These are phyloP conservation scores for Dipodomys ordii DNA, from an alignment of 2,113 vertebrate species.

Conservation along the genomic window DNA sequence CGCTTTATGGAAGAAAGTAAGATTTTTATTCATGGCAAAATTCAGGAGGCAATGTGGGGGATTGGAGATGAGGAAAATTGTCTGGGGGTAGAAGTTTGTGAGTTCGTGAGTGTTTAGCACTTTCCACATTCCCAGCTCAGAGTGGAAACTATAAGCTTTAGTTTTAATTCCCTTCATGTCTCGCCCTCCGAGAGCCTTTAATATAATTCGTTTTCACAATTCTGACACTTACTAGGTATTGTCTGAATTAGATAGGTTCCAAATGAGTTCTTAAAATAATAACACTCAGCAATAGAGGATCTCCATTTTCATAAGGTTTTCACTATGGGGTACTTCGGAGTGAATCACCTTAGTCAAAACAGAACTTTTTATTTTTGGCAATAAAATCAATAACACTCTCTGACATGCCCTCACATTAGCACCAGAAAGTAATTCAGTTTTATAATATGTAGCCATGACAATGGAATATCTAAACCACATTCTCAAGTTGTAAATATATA, in stretches of 20 bases:
- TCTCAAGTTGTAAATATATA: slow-evolving; percentile 66
- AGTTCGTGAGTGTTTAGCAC: neutral
- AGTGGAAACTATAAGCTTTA: neutral
- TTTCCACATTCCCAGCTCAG: neutral
- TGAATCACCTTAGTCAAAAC: slow-evolving; percentile 42
- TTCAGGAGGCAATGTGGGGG: neutral
- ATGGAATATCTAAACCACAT: slow-evolving; percentile 65
- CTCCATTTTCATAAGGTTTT: slow-evolving; percentile 30
- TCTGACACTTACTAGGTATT: slow-evolving; percentile 56
- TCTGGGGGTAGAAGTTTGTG: neutral
- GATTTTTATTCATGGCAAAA: slow-evolving; percentile 9
- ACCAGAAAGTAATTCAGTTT: slow-evolving; percentile 56
- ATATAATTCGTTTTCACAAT: slow-evolving; percentile 52
- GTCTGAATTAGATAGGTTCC: slow-evolving; percentile 45
- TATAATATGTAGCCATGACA: slow-evolving; percentile 33
- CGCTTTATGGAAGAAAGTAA: neutral
- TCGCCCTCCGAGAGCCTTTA: neutral
- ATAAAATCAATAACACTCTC: slow-evolving; percentile 42
- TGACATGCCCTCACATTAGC: neutral
- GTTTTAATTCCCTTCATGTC: neutral
- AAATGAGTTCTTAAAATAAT: slow-evolving; percentile 58
- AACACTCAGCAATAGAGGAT: slow-evolving; percentile 20
- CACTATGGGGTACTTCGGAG: neutral
- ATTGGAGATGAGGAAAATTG: neutral
- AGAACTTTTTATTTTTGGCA: slow-evolving; percentile 36